These are phyloP conservation scores for Thereva nobilitata DNA, from an alignment of 2,888 invertebrate genomes.

Conservation along the genomic window DNA sequence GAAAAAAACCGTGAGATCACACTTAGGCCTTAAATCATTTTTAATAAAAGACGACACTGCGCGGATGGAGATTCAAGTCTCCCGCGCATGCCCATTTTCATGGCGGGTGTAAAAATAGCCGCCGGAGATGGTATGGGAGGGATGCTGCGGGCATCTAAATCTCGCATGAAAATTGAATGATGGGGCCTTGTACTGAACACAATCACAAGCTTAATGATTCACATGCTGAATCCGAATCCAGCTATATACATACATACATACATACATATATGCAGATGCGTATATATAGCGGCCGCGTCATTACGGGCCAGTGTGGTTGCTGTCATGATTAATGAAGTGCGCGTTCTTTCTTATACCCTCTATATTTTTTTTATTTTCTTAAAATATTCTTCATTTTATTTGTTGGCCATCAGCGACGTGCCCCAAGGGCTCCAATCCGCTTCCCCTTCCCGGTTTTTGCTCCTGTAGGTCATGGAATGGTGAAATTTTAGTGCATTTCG, in stretches of 20 bases:
- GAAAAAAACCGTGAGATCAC: slow-evolving; percentile 45
- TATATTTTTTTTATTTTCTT: slow-evolving; percentile 7
- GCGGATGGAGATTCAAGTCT: slow-evolving; percentile 19
- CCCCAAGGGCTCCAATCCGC: not conserved
- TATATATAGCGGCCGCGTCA: slow-evolving; percentile 30
- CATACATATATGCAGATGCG: not conserved
- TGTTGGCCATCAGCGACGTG: not conserved
- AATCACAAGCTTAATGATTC: slow-evolving; percentile 6
- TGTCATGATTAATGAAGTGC: slow-evolving; percentile 33
- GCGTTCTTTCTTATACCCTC: slow-evolving; percentile 25
- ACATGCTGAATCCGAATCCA: not conserved
- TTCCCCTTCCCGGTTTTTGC: not conserved
- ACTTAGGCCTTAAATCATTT: slow-evolving; percentile 52
- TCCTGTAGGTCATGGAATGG: slow-evolving; percentile 2
- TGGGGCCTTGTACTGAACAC: slow-evolving; percentile 19
- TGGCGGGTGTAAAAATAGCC: slow-evolving; percentile 27
- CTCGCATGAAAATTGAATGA: slow-evolving; percentile 32
- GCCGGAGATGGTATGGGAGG: not conserved
- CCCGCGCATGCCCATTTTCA: slow-evolving; percentile 33
- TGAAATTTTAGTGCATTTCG: slow-evolving; percentile 1
- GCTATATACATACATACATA: slow-evolving; percentile 4
- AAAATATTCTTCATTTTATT: not conserved
- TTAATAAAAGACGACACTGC: slow-evolving; percentile 50
- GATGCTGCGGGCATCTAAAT: slow-evolving; percentile 17
- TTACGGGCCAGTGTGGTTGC: slow-evolving; percentile 17